Evolutionary conservation across 2,888 invertebrate species (phyloP).

Genomic region (Bursaphelenchus okinawaensis): DNA sequence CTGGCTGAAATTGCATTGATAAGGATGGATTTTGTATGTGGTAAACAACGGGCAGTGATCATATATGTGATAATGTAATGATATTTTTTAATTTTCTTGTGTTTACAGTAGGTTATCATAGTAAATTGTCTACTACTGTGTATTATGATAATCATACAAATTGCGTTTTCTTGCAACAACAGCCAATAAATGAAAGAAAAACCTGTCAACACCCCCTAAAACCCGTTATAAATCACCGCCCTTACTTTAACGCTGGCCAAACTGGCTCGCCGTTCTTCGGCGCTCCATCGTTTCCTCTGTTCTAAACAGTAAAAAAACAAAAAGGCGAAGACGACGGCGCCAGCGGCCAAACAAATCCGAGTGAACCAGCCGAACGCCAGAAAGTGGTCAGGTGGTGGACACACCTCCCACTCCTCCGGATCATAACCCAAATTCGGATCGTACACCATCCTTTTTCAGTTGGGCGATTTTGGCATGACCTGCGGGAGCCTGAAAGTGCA

Average conservation of each 20-base stretch:
- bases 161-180: too few species aligned
- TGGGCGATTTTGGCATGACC: not conserved
- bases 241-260: not conserved
- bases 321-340: conserved; percentile 42
- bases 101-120: too few species aligned
- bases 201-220: too few species aligned
- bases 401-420: conserved; percentile 47
- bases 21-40: too few species aligned
- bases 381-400: conserved; percentile 48
- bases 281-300: conserved; percentile 37
- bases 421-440: conserved; percentile 21
- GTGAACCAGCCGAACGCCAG: conserved; percentile 37
- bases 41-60: too few species aligned
- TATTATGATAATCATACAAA: too few species aligned
- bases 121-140: too few species aligned
- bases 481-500: too few species aligned
- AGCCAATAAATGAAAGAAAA: not conserved
- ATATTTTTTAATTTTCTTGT: too few species aligned
- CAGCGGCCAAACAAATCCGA: conserved; percentile 38
- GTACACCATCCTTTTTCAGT: conserved; percentile 5
- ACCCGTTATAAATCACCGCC: not conserved
- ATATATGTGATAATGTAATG: too few species aligned
- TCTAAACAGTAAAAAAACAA: conserved; percentile 52
- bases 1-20: too few species aligned
- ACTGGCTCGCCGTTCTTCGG: conserved; percentile 8